Evolutionary conservation across 2,888 invertebrate genomes (phyloP).

Genomic region (Morpho deidamia): DNA sequence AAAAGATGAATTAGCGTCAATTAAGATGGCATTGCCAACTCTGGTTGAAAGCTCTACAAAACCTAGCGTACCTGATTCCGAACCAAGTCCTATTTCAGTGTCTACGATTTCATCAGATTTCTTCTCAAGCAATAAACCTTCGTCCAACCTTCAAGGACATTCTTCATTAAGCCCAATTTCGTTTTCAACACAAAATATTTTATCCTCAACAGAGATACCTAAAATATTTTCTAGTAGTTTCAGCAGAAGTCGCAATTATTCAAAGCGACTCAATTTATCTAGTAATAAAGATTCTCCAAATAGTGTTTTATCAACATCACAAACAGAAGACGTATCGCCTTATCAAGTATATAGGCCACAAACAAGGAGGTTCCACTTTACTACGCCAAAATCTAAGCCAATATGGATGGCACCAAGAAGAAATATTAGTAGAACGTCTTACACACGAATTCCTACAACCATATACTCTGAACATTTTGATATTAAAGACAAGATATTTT

Average conservation of each 20-base stretch:
- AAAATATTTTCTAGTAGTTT: slow-evolving; percentile 43
- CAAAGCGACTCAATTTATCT: slow-evolving; percentile 57
- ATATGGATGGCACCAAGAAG: slow-evolving; percentile 65
- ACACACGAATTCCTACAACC: slow-evolving; percentile 45
- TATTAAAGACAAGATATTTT: slow-evolving; percentile 49
- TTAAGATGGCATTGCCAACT: slow-evolving; percentile 41
- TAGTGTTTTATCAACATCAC: slow-evolving; percentile 46
- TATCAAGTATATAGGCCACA: slow-evolving; percentile 37
- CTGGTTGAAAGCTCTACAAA: slow-evolving; percentile 33
- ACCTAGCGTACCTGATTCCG: slow-evolving; percentile 26
- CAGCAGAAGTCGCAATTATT: slow-evolving; percentile 54
- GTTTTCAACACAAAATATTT: slow-evolving; percentile 45
- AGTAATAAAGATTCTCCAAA: slow-evolving; percentile 58
- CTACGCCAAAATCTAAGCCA: slow-evolving; percentile 59
- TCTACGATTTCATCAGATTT: slow-evolving; percentile 38
- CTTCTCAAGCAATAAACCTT: slow-evolving; percentile 21
- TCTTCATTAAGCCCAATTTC: slow-evolving; percentile 28
- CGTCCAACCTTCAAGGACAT: slow-evolving; percentile 13
- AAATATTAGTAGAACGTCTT: slow-evolving; percentile 38
- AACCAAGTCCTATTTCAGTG: slow-evolving; percentile 32
- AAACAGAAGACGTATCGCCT: slow-evolving; percentile 38
- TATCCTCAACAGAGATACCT: slow-evolving; percentile 45
- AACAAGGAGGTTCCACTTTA: slow-evolving; percentile 57
- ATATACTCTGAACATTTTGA: slow-evolving; percentile 67
- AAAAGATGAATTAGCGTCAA: slow-evolving; percentile 44